These are phyloP conservation scores for Eupithecia dodoneata DNA, from an alignment of 2,888 invertebrate species.

Conservation along the genomic window DNA sequence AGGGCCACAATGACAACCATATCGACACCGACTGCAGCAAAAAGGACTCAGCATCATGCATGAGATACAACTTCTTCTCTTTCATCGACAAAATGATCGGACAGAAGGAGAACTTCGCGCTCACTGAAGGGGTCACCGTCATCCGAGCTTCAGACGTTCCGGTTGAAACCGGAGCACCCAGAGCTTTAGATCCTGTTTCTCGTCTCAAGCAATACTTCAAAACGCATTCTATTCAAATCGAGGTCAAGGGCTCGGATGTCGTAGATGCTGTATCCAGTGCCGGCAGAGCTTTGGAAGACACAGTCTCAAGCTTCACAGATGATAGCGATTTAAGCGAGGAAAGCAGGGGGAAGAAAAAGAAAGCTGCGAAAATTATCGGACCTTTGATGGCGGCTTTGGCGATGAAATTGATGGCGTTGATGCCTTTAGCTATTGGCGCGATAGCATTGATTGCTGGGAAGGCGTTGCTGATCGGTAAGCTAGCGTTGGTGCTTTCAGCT, in stretches of 20 bases:
- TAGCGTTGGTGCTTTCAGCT: conserved; percentile 92
- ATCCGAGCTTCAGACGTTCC: conserved; percentile 89
- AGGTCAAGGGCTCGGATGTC: conserved; percentile 93
- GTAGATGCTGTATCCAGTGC: conserved; percentile 91
- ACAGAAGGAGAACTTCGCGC: conserved; percentile 90
- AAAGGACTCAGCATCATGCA: conserved; percentile 93
- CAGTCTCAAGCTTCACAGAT: conserved; percentile 86
- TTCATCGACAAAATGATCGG: conserved; percentile 93
- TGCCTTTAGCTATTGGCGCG: conserved; percentile 91
- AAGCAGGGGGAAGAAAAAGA: conserved; percentile 92
- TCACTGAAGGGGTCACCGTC: conserved; percentile 93
- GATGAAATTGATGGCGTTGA: conserved; percentile 90
- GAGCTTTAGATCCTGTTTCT: conserved; percentile 87
- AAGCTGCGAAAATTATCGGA: conserved; percentile 90
- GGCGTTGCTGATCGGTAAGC: conserved; percentile 92
- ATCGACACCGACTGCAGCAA: conserved; percentile 91
- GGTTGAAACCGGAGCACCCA: conserved; percentile 90
- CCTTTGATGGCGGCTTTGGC: conserved; percentile 90
- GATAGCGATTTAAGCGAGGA: conserved; percentile 85
- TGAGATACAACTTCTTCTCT: conserved; percentile 94
- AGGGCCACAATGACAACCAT: conserved; percentile 90
- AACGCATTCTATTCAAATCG: conserved; percentile 92
- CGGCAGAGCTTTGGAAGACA: conserved; percentile 91
- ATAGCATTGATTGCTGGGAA: conserved; percentile 94
- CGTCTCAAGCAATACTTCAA: conserved; percentile 90